Evolutionary conservation across 2,797 vertebrate species (phyloP), one percentile per base, ranked within the genome.

Genomic region (Pseudopleuronectes americanus): DNA sequence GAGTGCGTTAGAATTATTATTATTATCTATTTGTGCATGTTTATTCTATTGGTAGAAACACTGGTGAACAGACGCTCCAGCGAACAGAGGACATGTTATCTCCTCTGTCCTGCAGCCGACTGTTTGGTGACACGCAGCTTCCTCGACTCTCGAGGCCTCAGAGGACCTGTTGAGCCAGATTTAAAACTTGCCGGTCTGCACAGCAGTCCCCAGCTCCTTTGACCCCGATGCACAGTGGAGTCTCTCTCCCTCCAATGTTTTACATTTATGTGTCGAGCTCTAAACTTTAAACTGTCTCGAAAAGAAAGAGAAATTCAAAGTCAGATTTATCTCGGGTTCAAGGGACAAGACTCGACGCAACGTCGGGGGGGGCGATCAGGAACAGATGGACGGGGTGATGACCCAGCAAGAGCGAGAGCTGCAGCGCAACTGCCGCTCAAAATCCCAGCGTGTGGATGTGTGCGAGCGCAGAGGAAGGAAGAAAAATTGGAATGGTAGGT

Each of bases 351-450:
- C 90, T 94, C 33, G 55, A 95, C 93, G 96, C 93, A 77, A 92
- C 84, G 69, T 92, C 88, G 84, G 93, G 90, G 90, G 92, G 93
- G 91, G 92, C 95, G 94, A 99, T 99, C 95, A 97, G 96, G 95
- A 96, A 92, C 97, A 99, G 97, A 98, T 99, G 97, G 96, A 96
- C 83, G 87, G 84, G 95, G 93, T 95, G 91, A 76, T 95, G 96
- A 97, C 95, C 96, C 87, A 64, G 77, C 78, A 93, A 93, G 94
- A 93, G 94, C 95, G 85, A 89, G 87, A 92, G 89, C 85, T 92
- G 83, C 84, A 89, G 91, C 93, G 84, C 93, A 94, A 96, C 95
- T 95, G 94, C 93, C 94, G 94, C 93, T 93, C 95, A 95, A 94
- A 90, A 89, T 80, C 91, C 90, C 92, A 92, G 93, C 77, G 22